Base-by-base conservation (phyloP, 2,888 invertebrate genomes). In the Belgica antarctica region DNA sequence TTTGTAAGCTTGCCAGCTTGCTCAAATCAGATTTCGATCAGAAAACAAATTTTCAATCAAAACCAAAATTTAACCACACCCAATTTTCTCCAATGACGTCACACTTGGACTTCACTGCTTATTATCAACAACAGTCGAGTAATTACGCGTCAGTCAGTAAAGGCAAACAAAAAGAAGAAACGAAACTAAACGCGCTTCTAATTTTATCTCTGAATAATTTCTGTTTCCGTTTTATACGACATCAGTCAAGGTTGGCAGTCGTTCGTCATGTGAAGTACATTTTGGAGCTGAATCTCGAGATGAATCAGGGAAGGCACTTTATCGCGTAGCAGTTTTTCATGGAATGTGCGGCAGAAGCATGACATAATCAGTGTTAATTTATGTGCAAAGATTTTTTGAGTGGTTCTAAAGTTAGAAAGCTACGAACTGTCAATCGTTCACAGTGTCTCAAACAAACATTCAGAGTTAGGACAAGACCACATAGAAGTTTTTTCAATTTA, bases 401-500 rank as follows among this genome's bases (percentile, higher is more conserved):
- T n/a, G n/a, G n/a, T 59, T 22, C 52, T 52, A 52, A n/a, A 34
- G 7, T 34, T 7, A 52, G 52, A 52, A 52, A 22, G 19, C 52
- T 22, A 52, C 52, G 41, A 63, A 24, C 41, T n/a, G 63, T 63
- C 63, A 41, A 12, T 25, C 34, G 25, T 63, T 36, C 41, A 63
- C 63, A 63, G 63, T 63, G 24, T n/a, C 28, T 59, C 3, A 12
- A n/a, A 10, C 24, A 24, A 25, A 62, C 62, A 62, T 22, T 12
- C 31, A 62, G 36, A 62, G 46, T n/a, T n/a, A n/a, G 19, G 4
- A 27, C 25, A 59, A 59, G 19, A 27, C 22, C 25, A 59, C 27
- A 27, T 4, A 41, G 41, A 41, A 41, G 15, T 41, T 41, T 41
- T 12, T 41, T 73, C 36, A 74, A 85, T 88, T 86, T 85, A 94